Base-by-base conservation (phyloP, 2,797 vertebrate genomes). In the Semotilus atromaculatus region DNA sequence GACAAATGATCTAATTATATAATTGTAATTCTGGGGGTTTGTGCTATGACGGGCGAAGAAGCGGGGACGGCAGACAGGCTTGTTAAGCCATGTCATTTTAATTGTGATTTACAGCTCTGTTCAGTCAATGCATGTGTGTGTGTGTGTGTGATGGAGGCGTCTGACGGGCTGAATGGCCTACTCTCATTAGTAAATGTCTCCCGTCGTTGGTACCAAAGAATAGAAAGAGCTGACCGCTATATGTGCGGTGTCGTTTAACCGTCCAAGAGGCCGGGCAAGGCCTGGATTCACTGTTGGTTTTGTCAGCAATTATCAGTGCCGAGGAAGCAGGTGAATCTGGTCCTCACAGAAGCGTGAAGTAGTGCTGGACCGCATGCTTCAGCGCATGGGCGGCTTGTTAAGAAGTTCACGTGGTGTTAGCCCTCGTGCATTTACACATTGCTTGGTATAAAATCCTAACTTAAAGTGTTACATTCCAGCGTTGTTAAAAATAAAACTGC, bases 171-270 rank as follows among this genome's bases (percentile, higher is more conserved):
- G 67, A 62, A 86, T 18, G 72, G 79, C 51, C 64, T 66, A 67
- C 76, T 78, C 81, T 89, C 85, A 86, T 90, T 91, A 86, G 88
- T 85, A 80, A 88, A 87, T 83, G 77, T 74, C 84, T 82, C 72
- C 80, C 60, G 64, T 85, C 29, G 29, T 83, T 58, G 78, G 40
- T 38, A 72, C 38, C 14, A 75, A 78, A 83, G 62, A 81, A 78
- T 36, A 34, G 60, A 58, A 74, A 53, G 58, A 23, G 51, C 19
- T 53, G 67, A 72, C 68, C 58, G 5, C 19, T 72, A 38, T 19
- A 31, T 13, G 19, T 18, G 8, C 14, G 1, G 38, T 82, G 83
- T 80, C 81, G 80, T 79, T 76, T 80, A 82, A 79, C 84, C 55
- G 31, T 60, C 60, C n/a, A 23, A 36, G 48, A 58, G 78, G 60